Evolutionary conservation across 2,888 invertebrate species (phyloP).

Genomic region (Cheilosia vernalis): DNA sequence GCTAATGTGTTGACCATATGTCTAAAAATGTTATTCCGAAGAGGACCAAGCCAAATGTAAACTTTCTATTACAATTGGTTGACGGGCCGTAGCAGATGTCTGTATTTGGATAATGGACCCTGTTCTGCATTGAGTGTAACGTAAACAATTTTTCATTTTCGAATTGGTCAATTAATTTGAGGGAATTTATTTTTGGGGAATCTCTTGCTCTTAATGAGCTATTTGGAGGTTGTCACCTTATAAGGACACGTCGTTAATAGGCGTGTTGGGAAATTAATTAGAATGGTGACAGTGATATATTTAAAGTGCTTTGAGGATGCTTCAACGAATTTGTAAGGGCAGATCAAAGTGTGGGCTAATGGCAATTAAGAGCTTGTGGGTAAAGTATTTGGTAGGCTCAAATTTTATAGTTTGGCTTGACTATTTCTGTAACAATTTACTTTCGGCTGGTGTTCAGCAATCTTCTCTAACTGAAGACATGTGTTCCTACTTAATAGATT

Average conservation of each 20-base stretch:
- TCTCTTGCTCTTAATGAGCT: constrained; percentile 36
- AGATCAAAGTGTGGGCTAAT: background rate
- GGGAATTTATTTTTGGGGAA: constrained; percentile 34
- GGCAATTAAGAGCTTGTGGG: no score
- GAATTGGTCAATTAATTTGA: constrained; percentile 69
- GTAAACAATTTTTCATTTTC: constrained; percentile 61
- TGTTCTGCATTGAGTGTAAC: constrained; percentile 31
- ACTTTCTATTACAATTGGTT: constrained; percentile 42
- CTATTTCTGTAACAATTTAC: no score
- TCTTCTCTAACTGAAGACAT: no score
- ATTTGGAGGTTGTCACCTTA: constrained; percentile 57
- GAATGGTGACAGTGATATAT: background rate
- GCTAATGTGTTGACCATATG: constrained; percentile 38
- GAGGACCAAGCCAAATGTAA: constrained; percentile 9
- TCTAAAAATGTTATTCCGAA: background rate
- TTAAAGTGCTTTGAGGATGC: background rate
- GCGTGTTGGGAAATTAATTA: constrained; percentile 21
- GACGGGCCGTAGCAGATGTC: constrained; percentile 61
- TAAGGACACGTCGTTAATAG: constrained; percentile 52
- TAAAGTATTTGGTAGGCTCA: no score
- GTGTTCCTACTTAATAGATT: no score
- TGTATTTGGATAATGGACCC: constrained; percentile 44
- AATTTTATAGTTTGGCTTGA: no score
- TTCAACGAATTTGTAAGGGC: background rate
- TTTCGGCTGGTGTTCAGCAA: no score